Base-by-base conservation (phyloP, 2,888 invertebrate species). In the Deladenus siricidicola region DNA sequence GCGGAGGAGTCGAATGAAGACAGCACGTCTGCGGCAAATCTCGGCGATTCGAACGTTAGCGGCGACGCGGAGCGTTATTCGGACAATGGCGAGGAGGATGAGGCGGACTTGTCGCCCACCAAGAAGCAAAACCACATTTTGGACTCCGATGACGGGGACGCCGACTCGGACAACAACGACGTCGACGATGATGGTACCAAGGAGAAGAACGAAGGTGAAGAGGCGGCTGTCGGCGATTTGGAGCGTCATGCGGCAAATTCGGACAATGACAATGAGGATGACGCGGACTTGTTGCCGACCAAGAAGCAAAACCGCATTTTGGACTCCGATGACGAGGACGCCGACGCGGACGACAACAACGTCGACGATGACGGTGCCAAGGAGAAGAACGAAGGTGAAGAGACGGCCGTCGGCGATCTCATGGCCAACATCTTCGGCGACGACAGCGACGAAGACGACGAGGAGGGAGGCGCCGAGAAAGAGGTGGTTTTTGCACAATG, bases 361-460 rank as follows among this genome's bases (percentile, higher is more conserved):
- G n/a, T n/a, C n/a, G n/a, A n/a, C n/a, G n/a, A n/a, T n/a, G 30
- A 50, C 6, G 24, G 10, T 45, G 17, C 6, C 10, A 24, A 45
- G 17, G 24, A 45, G 24, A 45, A 45, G 17, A 23, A 23, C 23
- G 50, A 28, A 8, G 50, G 30, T 28, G 50, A 64, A 42, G 43
- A 45, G 19, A 55, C 29, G 23, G 61, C 56, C 14, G 43, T 57
- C n/a, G 60, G 57, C 30, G 48, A 64, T 23, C 54, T 70, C 26
- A 70, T 70, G 67, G 63, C 57, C 26, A 62, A 70, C 53, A 70
- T 70, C 44, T 70, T 70, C 52, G 70, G 71, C 2, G 73, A 74
- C 49, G 68, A 68, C n/a, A 72, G 70, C 34, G 65, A 62, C 4
- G 70, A 67, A 54, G 66, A 64, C 34, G 67, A 65, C n/a, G 64